Base-by-base conservation (phyloP, 2,797 vertebrate genomes). In the Phyllotis vaccarum region DNA sequence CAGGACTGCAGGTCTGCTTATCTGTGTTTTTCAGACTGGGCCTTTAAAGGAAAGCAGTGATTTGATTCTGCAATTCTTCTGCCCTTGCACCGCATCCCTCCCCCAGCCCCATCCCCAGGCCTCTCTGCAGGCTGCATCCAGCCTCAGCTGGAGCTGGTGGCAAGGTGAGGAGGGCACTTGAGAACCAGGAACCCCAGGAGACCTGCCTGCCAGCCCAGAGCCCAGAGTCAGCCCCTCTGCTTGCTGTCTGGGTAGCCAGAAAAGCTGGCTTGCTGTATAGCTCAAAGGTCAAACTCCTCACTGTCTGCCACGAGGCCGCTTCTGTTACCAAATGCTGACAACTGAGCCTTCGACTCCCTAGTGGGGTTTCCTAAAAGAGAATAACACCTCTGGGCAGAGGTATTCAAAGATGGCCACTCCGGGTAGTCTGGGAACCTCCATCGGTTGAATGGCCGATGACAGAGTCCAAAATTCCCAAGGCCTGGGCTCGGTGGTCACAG, bases 61-160 rank as follows among this genome's bases (percentile, higher is more conserved):
- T 37, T 54, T 83, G 91, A 81, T 80, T 92, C 94, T 95, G 86
- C 86, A 75, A 74, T 96, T 95, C 93, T 96, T 97, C 93, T 95
- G 96, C 93, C 46, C 94, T 95, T 78, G 82, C 91, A 1, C 81
- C 49, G 21, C 8, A 11, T 43, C 27, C 56, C 78, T 60, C 54
- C 82, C 81, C 40, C 54, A 2, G 0, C 19, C 8, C 2, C 3
- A 11, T 24, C n/a, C 72, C 49, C 29, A 7, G 0, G 49, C 17
- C 60, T 81, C 34, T 3, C 19, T 1, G 37, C 5, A 31, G 56
- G 19, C 13, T 34, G 58, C 2, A 5, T 9, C 12, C 17, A 21
- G 49, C 37, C 52, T 80, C n/a, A 22, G 60, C 58, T 46, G 1
- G 37, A 1, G 3, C 5, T 6, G 2, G 49, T 19, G 72, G 43